Conservation (phyloP, 2,888 invertebrate species). For the Hirtodrosophila duncani region DNA sequence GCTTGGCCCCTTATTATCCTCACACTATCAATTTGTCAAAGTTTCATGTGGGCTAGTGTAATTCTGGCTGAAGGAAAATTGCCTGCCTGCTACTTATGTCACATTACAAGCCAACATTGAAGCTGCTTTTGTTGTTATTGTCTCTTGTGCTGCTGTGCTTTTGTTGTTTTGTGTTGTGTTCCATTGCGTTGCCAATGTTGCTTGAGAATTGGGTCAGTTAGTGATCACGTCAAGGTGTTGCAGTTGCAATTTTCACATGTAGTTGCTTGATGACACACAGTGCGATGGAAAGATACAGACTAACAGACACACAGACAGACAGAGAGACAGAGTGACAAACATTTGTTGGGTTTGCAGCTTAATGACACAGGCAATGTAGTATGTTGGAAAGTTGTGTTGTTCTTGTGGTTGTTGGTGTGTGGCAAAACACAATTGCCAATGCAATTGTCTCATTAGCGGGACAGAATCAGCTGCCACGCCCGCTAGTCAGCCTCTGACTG, state of each 20-base stretch:
- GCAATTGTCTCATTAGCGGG: slow-evolving; percentile 72
- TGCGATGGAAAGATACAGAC: too few species aligned
- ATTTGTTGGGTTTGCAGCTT: too few species aligned
- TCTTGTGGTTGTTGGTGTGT: too few species aligned
- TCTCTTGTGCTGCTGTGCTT: too few species aligned
- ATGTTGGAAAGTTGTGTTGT: slow-evolving; percentile 50
- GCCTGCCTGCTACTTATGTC: slow-evolving; percentile 62
- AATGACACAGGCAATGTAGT: slow-evolving; percentile 38
- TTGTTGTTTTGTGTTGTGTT: too few species aligned
- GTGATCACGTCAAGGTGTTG: slow-evolving; percentile 59
- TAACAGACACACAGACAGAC: too few species aligned
- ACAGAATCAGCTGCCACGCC: slow-evolving; percentile 41
- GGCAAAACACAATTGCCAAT: slow-evolving; percentile 66
- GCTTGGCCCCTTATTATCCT: too few species aligned
- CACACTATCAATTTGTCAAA: too few species aligned
- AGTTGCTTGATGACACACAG: too few species aligned
- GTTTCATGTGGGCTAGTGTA: slow-evolving; percentile 48
- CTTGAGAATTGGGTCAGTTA: slow-evolving; percentile 41
- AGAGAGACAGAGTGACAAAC: slow-evolving; percentile 24
- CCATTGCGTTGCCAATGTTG: too few species aligned
- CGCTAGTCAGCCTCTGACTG: slow-evolving; percentile 3
- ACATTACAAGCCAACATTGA: slow-evolving; percentile 59
- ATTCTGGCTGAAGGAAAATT: slow-evolving; percentile 39
- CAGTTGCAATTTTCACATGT: slow-evolving; percentile 39
- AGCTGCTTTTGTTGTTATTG: neutral